Percentiles rank a stretch among this genome's conserved stretches.
Evolutionary conservation across 2,888 invertebrate species (phyloP).

Genomic region (Stenolophus ochropezus): DNA sequence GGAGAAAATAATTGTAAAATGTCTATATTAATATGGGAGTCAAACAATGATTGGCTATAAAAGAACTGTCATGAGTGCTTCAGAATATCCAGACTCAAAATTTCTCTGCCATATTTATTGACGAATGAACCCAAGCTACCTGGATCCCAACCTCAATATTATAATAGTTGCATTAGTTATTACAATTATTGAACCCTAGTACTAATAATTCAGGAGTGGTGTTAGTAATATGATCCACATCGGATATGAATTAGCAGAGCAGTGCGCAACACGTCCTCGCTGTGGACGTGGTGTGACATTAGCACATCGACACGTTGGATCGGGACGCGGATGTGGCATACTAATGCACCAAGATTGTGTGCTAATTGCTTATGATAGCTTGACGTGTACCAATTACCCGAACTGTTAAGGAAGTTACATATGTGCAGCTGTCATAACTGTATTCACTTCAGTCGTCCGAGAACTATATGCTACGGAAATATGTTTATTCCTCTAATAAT

Average conservation of each 20-base stretch:
- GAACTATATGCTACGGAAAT: neutral
- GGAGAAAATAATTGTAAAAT: too few relatives aligned
- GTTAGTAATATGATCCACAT: neutral
- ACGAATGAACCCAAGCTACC: too few relatives aligned
- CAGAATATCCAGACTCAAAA: too few relatives aligned
- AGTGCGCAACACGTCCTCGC: neutral
- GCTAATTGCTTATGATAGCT: constrained; percentile 4
- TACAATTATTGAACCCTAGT: neutral
- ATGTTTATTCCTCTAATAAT: too few relatives aligned
- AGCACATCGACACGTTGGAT: constrained; percentile 2
- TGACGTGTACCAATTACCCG: neutral
- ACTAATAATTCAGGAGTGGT: neutral
- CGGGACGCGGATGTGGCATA: neutral
- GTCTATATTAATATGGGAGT: too few relatives aligned
- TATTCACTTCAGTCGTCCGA: neutral
- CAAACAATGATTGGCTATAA: too few relatives aligned
- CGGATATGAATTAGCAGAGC: neutral
- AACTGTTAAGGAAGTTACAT: neutral
- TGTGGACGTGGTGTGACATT: neutral
- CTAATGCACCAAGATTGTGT: constrained; percentile 5
- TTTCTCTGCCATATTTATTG: too few relatives aligned
- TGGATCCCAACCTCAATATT: too few relatives aligned
- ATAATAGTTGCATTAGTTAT: too few relatives aligned
- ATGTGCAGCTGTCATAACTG: neutral
- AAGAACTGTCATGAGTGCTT: too few relatives aligned